Conservation (phyloP, 2,888 invertebrate species). For the Listrodromus nycthemerus region DNA sequence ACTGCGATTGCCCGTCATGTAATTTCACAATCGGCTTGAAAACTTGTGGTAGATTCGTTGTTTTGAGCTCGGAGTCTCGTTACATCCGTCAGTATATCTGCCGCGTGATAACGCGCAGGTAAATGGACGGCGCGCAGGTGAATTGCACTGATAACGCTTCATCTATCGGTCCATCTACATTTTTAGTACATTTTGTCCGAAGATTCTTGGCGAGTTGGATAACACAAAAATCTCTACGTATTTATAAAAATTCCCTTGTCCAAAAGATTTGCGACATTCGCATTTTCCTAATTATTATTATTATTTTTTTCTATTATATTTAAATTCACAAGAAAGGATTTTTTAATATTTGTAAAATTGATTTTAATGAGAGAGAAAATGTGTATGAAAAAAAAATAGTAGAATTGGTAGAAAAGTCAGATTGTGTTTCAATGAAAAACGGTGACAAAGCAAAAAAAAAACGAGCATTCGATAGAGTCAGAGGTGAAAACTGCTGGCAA, state of each 20-base stretch:
- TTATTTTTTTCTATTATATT: too few relatives aligned
- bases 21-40: slow-evolving; percentile 22
- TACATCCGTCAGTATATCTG: background rate
- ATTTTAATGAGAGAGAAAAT: too few relatives aligned
- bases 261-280: background rate
- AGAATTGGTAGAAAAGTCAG: background rate
- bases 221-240: background rate
- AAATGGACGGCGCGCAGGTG: background rate
- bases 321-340: background rate
- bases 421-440: background rate
- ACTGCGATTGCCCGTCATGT: background rate
- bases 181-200: background rate
- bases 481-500: background rate
- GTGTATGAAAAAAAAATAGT: too few relatives aligned
- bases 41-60: slow-evolving; percentile 1
- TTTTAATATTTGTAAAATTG: too few relatives aligned
- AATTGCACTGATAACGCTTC: slow-evolving; percentile 19
- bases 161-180: background rate
- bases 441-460: background rate
- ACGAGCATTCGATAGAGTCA: background rate
- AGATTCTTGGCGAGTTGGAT: background rate
- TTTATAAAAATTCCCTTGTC: background rate
- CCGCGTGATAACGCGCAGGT: slow-evolving; percentile 13
- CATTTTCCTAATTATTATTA: background rate
- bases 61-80: background rate